phyloP scores from a whole-genome alignment of 2,888 invertebrate genomes.

The Caenorhabditis doughertyi region DNA sequence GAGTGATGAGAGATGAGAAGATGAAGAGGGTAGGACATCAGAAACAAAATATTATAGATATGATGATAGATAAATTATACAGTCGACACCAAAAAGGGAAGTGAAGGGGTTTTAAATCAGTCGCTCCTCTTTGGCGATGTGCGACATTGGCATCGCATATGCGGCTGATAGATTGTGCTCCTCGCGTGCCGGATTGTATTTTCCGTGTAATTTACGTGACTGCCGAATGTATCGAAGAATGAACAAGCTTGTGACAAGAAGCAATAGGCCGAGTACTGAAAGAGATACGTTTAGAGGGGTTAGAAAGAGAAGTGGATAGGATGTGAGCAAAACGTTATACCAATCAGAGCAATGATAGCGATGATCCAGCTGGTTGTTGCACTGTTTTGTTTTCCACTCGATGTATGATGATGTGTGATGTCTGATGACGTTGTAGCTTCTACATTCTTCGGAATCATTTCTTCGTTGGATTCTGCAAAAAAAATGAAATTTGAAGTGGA shows the following conservation, averaged over 20 bases:
- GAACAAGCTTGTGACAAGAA: slow-evolving; percentile 72
- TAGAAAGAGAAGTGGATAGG: background rate
- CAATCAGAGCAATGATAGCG: slow-evolving; percentile 72
- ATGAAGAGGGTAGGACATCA: slow-evolving; percentile 8
- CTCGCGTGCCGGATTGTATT: slow-evolving; percentile 81
- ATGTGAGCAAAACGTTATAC: slow-evolving; percentile 34
- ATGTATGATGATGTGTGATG: slow-evolving; percentile 55
- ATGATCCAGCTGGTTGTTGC: slow-evolving; percentile 72
- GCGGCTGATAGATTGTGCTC: slow-evolving; percentile 76
- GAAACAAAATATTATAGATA: slow-evolving; percentile 22
- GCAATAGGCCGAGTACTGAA: slow-evolving; percentile 73
- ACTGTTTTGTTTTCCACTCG: slow-evolving; percentile 61
- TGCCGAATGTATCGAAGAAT: slow-evolving; percentile 76
- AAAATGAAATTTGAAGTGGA: no score
- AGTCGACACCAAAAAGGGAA: no score
- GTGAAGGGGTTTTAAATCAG: slow-evolving; percentile 76
- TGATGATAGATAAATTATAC: slow-evolving; percentile 18
- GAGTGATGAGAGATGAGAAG: slow-evolving; percentile 26
- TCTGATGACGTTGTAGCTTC: slow-evolving; percentile 50
- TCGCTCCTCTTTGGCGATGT: slow-evolving; percentile 78
- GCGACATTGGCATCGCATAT: slow-evolving; percentile 79
- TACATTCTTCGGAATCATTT: slow-evolving; percentile 26
- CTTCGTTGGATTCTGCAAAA: slow-evolving; percentile 50
- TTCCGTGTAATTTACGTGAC: slow-evolving; percentile 75
- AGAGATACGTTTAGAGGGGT: background rate